Base-by-base conservation (phyloP, 1,140 invertebrate species). In the Armadillidium nasatum region DNA sequence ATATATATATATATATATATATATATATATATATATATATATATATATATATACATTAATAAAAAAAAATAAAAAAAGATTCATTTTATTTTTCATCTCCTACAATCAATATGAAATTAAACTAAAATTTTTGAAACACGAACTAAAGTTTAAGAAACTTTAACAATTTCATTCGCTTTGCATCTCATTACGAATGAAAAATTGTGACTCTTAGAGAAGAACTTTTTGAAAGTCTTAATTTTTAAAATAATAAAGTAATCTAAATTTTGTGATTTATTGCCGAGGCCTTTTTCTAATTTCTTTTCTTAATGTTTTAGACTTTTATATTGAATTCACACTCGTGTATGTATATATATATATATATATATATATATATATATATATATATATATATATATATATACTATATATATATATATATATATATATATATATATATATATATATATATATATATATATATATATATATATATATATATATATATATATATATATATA, bases 171-270 rank as follows among this genome's bases (percentile, higher is more conserved):
- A 50, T 69, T 68, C 72, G 74, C 45, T 67, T 71, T 50, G 72
- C 72, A 70, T 72, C 76, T 73, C 76, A 78, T 78, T 78, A 78
- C 76, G 71, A 67, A 72, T 78, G 76, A 78, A 78, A 78, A 78
- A 78, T 78, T 78, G 76, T 71, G 76, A 74, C 76, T 73, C 70
- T 71, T 69, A 74, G 69, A 67, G 71, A 6, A 71, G 76, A 71
- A 60, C 11, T 60, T 60, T n/a, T 7, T 19, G 50, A 60, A 60
- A 60, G 50, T 60, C 50, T 60, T 60, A 60, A 60, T 60, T 60
- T 60, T 60, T 60, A 60, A 60, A 60, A 60, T 60, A 60, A 60
- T 60, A 60, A 60, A 60, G 50, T 60, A 60, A 73, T 70, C 76
- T 60, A 74, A 78, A 78, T 78, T 74, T 78, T 69, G 76, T 44